Evolutionary conservation across 2,888 invertebrate genomes (phyloP), one percentile per base, ranked within the genome.

Genomic region (Ochropleura leucogaster): DNA sequence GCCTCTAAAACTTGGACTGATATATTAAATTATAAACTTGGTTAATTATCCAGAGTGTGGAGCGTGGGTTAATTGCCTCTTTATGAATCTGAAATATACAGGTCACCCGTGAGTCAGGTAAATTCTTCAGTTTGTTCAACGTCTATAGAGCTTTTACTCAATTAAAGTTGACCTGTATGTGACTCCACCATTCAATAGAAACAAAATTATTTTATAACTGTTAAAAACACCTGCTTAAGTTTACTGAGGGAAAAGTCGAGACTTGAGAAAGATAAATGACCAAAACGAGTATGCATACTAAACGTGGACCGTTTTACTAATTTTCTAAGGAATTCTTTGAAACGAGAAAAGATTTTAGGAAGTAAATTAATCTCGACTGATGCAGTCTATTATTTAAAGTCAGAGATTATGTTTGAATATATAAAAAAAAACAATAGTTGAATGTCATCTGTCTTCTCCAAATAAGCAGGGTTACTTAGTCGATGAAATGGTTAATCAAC

Each of bases 1-100:
- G 79, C 84, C 71, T 86, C 83, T 90, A 88, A 88, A 88, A 85
- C 79, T 71, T 64, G 55, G 51, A 66, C 77, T 83, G 84, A 83
- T 83, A 77, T 79, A 79, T 83, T 75, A 49, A 79, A 82, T 74
- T 74, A 74, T 72, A 63, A 73, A 59, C 60, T 70, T 59, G 64
- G 44, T 72, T 68, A 72, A 79, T 81, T 74, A 74, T 63, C 55
- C 46, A 51, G 42, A 12, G n/a, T n/a, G 55, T 74, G n/a, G n/a
- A 49, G 47, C n/a, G n/a, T 44, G 42, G 51, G 57, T 72, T 44
- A 46, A 59, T 64, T 72, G 18, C 10, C 18, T 57, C 8, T 40
- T 49, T 30, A 12, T 40, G 40, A 44, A 53, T 4, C 16, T 8
- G 8, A 57, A 30, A 47, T 46, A 18, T 18, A 30, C 42, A 57